Evolutionary conservation across 2,113 vertebrate species (phyloP).

Genomic region (Plecturocebus donacophilus): DNA sequence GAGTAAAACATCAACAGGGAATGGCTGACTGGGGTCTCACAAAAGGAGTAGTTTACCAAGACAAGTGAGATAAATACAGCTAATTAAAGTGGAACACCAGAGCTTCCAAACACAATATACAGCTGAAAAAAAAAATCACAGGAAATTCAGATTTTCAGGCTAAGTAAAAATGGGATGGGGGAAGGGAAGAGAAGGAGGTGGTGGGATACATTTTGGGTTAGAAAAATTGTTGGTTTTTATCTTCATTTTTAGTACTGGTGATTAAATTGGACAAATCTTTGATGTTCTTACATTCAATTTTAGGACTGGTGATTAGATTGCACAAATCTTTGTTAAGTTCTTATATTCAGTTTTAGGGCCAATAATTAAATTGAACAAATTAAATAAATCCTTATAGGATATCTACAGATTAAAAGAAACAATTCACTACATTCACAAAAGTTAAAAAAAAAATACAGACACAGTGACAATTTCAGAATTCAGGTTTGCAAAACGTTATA

Average conservation of each 20-base stretch:
- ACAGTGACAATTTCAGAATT: slow-evolving; percentile 17
- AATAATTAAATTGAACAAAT: slow-evolving; percentile 49
- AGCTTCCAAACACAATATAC: neutral
- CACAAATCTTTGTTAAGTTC: slow-evolving; percentile 33
- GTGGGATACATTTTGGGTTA: neutral
- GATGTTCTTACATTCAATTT: neutral
- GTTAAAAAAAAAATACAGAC: neutral
- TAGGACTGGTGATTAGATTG: slow-evolving; percentile 34
- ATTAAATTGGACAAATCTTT: slow-evolving; percentile 34
- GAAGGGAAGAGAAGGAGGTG: neutral
- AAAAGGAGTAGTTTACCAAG: slow-evolving; percentile 57
- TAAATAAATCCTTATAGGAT: slow-evolving; percentile 48
- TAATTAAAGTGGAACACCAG: slow-evolving; percentile 54
- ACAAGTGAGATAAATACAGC: slow-evolving; percentile 50
- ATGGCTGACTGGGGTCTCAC: neutral
- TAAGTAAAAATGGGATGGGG: neutral
- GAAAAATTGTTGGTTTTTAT: neutral
- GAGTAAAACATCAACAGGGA: neutral
- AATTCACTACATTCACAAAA: neutral
- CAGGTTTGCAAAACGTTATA: neutral
- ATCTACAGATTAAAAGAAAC: neutral
- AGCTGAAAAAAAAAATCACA: neutral
- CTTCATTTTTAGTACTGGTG: slow-evolving; percentile 20
- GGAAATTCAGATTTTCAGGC: slow-evolving; percentile 36
- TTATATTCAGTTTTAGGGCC: neutral